phyloP scores from a whole-genome alignment of 2,888 invertebrate genomes.

The Catonia carolina region DNA sequence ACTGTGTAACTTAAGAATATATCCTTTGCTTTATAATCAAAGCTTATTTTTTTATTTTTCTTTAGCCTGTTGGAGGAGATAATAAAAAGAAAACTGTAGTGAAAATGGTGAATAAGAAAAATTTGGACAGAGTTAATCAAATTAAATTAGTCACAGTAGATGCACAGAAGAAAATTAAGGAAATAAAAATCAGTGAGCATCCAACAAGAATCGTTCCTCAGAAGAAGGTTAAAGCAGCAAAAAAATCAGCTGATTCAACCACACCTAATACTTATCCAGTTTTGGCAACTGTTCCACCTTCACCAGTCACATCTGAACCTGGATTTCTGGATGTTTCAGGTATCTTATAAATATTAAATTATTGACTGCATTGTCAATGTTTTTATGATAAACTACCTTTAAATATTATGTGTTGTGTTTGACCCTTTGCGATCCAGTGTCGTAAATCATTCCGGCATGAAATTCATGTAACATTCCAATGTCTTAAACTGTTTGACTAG shows the following conservation, averaged over 20 bases:
- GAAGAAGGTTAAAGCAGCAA: conserved; percentile 3
- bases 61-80: background rate
- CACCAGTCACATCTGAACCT: no score
- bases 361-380: no score
- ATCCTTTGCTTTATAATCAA: no score
- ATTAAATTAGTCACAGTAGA: conserved; percentile 5
- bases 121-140: background rate
- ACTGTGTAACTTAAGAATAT: no score
- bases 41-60: background rate
- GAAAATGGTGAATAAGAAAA: conserved; percentile 15
- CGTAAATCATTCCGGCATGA: no score
- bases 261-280: conserved; percentile 8
- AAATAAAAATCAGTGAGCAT: conserved; percentile 34
- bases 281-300: conserved; percentile 16
- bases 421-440: no score
- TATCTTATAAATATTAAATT: no score
- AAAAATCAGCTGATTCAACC: conserved; percentile 24
- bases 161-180: conserved; percentile 32
- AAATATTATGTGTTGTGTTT: no score
- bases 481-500: no score
- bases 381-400: no score
- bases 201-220: conserved; percentile 7
- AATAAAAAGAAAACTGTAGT: background rate
- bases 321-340: no score
- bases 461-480: no score